phyloP scores from a whole-genome alignment of 2,888 invertebrate species.

The Plusia festucae region DNA sequence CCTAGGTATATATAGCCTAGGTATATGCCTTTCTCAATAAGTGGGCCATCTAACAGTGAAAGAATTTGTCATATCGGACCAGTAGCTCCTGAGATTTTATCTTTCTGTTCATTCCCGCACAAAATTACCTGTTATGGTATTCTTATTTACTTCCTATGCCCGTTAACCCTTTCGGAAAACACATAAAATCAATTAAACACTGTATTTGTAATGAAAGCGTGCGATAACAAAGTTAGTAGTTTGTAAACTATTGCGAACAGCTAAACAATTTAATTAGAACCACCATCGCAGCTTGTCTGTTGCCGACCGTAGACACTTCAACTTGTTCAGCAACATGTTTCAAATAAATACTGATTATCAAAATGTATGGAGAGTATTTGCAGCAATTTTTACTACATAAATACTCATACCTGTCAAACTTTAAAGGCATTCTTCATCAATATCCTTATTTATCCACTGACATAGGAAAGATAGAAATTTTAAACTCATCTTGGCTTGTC shows the following conservation, averaged over 20 bases:
- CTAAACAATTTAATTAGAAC: slow-evolving; percentile 77
- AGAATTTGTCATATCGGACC: too few relatives aligned
- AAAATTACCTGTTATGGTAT: background rate
- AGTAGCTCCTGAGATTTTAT: too few relatives aligned
- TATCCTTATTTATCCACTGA: too few relatives aligned
- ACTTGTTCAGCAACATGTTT: slow-evolving; percentile 32
- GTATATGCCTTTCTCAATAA: too few relatives aligned
- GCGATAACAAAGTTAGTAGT: slow-evolving; percentile 53
- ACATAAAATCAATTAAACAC: slow-evolving; percentile 24
- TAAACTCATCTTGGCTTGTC: too few relatives aligned
- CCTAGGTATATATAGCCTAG: too few relatives aligned
- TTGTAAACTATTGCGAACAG: slow-evolving; percentile 68
- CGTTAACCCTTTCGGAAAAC: background rate
- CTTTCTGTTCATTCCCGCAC: too few relatives aligned
- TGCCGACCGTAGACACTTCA: slow-evolving; percentile 15
- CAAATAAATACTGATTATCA: background rate
- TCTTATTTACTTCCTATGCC: background rate
- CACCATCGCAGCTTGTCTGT: background rate
- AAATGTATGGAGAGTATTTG: background rate
- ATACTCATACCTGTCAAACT: too few relatives aligned
- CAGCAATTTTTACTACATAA: too few relatives aligned
- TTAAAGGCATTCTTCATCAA: too few relatives aligned
- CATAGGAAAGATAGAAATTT: too few relatives aligned
- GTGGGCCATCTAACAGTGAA: too few relatives aligned
- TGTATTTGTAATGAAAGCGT: slow-evolving; percentile 53